Base-by-base conservation (phyloP, 2,797 vertebrate genomes). In the Danionella dracula region DNA sequence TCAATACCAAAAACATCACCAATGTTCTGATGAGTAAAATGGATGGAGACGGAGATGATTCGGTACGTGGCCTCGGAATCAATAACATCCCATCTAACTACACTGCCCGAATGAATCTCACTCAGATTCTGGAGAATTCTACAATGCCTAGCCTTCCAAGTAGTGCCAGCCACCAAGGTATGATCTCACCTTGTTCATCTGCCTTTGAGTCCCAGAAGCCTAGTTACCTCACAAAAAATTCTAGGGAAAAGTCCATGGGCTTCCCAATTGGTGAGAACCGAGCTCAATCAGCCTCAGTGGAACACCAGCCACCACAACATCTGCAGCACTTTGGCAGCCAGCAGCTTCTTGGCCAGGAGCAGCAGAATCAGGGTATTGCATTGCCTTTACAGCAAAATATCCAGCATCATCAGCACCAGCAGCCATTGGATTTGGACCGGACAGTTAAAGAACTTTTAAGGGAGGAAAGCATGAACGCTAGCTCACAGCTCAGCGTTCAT, bases 61-160 rank as follows among this genome's bases (percentile, higher is more conserved):
- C 87, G 1, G 79, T 93, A 66, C 90, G 93, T 65, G 95, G 95
- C 69, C 82, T 98, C 74, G 94, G 94, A 76, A 86, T 96, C 60
- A 97, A 94, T 81, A 92, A 93, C 79, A 73, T 94, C 81, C 89
- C 95, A 62, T 92, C 94, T 59, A 92, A 92, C 86, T 99, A 98
- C 76, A 96, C 92, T 9, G 96, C 96, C 63, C 90, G 96, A 66
- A 96, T 98, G 93, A 98, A 99, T 88, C 96, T 99, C 81, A 96
- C 94, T 35, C 96, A 99, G 82, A 94, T 99, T 82, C 88, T 99
- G 10, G 94, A 99, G 87, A 93, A 93, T 10, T 85, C 90, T 29
- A 10, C 45, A 15, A 78, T 77, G 29, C 55, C 91, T 0, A 74
- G 79, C 82, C 91, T 92, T 73, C 82, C 91, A 73, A 85, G 89